Percentiles rank a stretch among this genome's conserved stretches.
These are phyloP conservation scores for Saguinus midas DNA, from an alignment of 2,113 vertebrate genomes.

Conservation along the genomic window DNA sequence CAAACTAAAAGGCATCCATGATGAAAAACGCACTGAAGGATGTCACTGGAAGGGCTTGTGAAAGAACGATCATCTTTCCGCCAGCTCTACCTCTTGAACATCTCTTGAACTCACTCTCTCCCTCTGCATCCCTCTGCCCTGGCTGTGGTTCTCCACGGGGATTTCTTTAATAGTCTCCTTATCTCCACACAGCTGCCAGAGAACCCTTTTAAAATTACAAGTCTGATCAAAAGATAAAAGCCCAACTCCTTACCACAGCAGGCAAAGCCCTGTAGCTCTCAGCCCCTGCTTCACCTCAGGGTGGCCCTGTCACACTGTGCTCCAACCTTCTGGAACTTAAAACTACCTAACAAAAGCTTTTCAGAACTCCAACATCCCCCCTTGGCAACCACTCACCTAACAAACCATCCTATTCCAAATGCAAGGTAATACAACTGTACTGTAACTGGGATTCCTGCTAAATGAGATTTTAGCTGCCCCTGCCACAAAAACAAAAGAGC, in stretches of 20 bases:
- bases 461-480: not conserved
- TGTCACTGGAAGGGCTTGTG: not conserved
- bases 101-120: not conserved
- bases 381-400: not conserved
- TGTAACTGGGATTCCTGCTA: not conserved
- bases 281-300: not conserved
- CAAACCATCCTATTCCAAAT: not conserved
- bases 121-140: rapidly evolving
- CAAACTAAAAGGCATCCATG: not conserved
- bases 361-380: not conserved
- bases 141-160: not conserved
- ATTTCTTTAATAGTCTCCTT: not conserved
- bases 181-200: not conserved
- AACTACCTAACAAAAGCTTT: not conserved
- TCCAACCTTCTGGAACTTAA: not conserved
- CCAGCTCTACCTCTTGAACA: not conserved
- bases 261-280: not conserved
- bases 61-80: not conserved
- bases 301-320: not conserved
- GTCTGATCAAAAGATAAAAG: not conserved
- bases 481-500: no score
- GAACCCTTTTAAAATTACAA: not conserved
- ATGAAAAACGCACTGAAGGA: not conserved
- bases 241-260: not conserved
- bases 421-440: not conserved